Base-by-base conservation (phyloP, 53 echinoderm and acorn worm genomes). In the Holothuria leucospilota region DNA sequence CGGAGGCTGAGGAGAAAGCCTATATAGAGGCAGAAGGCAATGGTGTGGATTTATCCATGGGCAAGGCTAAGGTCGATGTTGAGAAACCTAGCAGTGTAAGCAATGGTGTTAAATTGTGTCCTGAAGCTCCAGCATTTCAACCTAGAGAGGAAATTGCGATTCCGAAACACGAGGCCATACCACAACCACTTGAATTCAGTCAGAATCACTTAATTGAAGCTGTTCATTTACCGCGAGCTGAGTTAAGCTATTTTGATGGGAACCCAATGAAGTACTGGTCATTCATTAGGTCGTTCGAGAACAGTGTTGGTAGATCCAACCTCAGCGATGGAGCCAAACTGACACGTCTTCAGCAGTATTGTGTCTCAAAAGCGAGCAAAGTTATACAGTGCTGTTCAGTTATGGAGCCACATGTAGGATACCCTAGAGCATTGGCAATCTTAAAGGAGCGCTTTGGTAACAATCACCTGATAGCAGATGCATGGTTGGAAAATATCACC, bases 401-500 rank as follows among this genome's bases (percentile, higher is more conserved):
- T 13, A 86, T 86, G 86, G 66, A 74, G 24, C 86, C 92, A n/a
- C 6, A 5, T 24, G 82, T 34, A 29, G 92, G 89, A 16, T 89
- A 92, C 69, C 39, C 29, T 21, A 86, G 67, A 60, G 92, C 77
- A 46, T 85, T 85, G 62, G 40, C n/a, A 11, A 49, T 92, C n/a
- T 79, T 92, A 20, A 75, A 86, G n/a, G 82, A 82, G 39, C 9
- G 91, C 23, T 82, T 91, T 62, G 87, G 87, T 27, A 68, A 39
- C 42, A 34, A 80, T 71, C 46, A 87, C 15, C 16, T 62, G 25
- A 91, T 91, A 62, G 62, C 87, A 20, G 83, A 92, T 15, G 86
- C 86, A 14, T 92, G 92, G 92, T 77, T 92, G 8, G 51, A 68
- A 12, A 92, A 82, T 34, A 79, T 89, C 25, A 92, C 92, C 20